A percentile compares a stretch with the other conserved stretches of the same genome.
Conservation (phyloP, 2,888 invertebrate genomes). For the Cactoblastis cactorum region DNA sequence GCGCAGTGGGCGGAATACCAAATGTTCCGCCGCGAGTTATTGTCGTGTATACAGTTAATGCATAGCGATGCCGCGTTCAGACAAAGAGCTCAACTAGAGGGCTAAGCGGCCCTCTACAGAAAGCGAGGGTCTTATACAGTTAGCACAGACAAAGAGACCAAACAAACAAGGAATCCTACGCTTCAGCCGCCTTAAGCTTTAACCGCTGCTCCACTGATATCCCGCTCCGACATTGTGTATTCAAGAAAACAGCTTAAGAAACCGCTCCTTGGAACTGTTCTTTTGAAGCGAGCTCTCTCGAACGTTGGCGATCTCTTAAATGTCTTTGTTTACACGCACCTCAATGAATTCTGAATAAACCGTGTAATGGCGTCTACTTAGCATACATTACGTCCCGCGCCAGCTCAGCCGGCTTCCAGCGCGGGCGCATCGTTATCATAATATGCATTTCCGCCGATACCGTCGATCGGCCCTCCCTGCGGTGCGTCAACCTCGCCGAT, state of each 20-base stretch:
- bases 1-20: constrained; percentile 42
- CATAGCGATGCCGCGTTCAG: constrained; percentile 18
- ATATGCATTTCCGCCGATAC: constrained; percentile 59
- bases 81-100: constrained; percentile 44
- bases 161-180: constrained; percentile 43
- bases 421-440: constrained; percentile 50
- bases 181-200: constrained; percentile 22
- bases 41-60: constrained; percentile 35
- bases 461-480: constrained; percentile 33
- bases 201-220: constrained; percentile 1
- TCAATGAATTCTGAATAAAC: constrained; percentile 33
- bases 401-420: constrained; percentile 25
- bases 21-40: constrained; percentile 31
- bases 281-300: constrained; percentile 15
- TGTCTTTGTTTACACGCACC: constrained; percentile 33
- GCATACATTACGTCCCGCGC: constrained; percentile 24
- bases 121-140: constrained; percentile 32
- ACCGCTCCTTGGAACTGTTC: constrained; percentile 13
- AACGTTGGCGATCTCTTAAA: constrained; percentile 21
- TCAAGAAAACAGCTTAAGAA: constrained; percentile 4
- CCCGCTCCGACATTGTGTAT: constrained; percentile 3
- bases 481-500: constrained; percentile 40
- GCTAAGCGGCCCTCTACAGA: constrained; percentile 29
- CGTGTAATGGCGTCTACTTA: constrained; percentile 30
- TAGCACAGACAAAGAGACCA: constrained; percentile 36